A percentile compares a stretch with the other conserved stretches of the same genome.
Evolutionary conservation across 37 sponge, comb jelly and placozoan genomes (phyloP).

Genomic region (Beroe ovata): DNA sequence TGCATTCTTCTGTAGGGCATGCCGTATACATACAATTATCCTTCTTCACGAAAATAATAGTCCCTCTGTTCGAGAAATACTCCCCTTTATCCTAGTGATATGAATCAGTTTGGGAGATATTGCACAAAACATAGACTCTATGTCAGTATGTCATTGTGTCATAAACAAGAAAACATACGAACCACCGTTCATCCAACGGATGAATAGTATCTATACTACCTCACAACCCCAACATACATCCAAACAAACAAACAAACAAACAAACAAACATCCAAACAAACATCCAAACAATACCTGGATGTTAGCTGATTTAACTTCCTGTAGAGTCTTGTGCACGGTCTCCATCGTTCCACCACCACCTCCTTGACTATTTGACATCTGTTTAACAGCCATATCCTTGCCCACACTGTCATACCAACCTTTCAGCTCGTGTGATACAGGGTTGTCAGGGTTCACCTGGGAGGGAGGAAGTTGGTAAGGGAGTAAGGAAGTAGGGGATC

Average conservation of each 20-base stretch:
- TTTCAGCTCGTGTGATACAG: conserved; percentile 76
- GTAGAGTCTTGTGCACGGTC: background rate
- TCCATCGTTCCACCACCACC: conserved; percentile 17
- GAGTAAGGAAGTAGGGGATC: too few species aligned
- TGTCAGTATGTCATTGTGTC: too few species aligned
- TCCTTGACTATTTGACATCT: conserved; percentile 69
- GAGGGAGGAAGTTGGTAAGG: too few species aligned
- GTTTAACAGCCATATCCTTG: conserved; percentile 70
- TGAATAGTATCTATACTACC: too few species aligned
- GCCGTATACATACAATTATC: conserved; percentile 87
- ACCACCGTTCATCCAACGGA: too few species aligned
- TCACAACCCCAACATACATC: too few species aligned
- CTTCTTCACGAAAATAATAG: conserved; percentile 73
- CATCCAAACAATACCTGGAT: background rate
- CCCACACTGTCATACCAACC: conserved; percentile 78
- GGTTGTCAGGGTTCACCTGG: conserved; percentile 77
- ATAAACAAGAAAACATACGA: too few species aligned
- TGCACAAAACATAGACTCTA: too few species aligned
- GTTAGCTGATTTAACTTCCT: conserved; percentile 8
- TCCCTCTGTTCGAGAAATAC: conserved; percentile 68
- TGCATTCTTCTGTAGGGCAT: conserved; percentile 79
- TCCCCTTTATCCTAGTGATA: conserved; percentile 66
- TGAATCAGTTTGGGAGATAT: too few species aligned
- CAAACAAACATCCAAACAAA: too few species aligned
- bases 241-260: too few species aligned